These are phyloP conservation scores for Hystrix cristata DNA, from an alignment of 2,113 vertebrate species.

Conservation along the genomic window DNA sequence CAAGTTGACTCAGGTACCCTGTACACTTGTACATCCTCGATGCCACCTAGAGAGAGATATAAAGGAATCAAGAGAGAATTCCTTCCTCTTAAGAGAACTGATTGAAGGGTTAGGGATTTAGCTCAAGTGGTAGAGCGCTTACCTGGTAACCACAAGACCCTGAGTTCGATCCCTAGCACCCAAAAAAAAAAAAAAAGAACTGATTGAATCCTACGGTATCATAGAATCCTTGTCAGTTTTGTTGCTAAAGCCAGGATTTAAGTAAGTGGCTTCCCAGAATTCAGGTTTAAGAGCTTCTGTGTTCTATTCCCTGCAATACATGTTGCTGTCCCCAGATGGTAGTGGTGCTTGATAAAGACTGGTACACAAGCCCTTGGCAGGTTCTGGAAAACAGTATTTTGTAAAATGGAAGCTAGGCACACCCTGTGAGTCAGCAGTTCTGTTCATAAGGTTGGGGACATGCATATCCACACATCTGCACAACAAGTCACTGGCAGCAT, in stretches of 20 bases:
- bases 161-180: no score
- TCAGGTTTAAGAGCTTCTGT: not conserved
- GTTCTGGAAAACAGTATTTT: not conserved
- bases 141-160: no score
- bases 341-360: not conserved
- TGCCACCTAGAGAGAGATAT: not conserved
- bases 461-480: not conserved
- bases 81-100: not conserved
- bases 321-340: constrained; percentile 55
- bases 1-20: not conserved
- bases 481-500: not conserved
- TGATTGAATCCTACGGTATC: not conserved
- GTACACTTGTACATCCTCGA: not conserved
- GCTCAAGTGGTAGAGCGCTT: no score
- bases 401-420: not conserved
- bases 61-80: not conserved
- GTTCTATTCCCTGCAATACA: constrained; percentile 35
- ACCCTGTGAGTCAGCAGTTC: not conserved
- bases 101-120: not conserved
- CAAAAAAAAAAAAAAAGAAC: not conserved
- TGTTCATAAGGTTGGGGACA: not conserved
- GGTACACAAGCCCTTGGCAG: not conserved
- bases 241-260: not conserved
- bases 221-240: not conserved
- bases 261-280: not conserved